A percentile compares a stretch with the other conserved stretches of the same genome.
phyloP scores from a whole-genome alignment of 2,888 invertebrate species.

The Eupithecia inturbata region DNA sequence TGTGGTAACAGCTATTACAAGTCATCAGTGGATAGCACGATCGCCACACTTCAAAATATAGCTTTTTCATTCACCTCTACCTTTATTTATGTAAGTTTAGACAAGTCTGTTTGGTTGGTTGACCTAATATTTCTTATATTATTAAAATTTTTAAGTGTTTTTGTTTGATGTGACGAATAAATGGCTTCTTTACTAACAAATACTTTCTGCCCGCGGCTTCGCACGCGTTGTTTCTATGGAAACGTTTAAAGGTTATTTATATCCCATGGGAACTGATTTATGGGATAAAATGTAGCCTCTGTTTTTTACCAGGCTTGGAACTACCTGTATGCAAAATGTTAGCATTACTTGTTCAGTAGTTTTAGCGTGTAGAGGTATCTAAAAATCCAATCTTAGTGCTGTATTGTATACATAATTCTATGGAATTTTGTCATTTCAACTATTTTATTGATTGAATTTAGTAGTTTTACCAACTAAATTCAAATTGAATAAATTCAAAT shows the following conservation, averaged over 20 bases:
- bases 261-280: background rate
- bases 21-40: slow-evolving; percentile 32
- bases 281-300: background rate
- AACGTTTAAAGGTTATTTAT: background rate
- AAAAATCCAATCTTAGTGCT: background rate
- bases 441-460: background rate
- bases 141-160: no score
- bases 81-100: background rate
- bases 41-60: slow-evolving; percentile 21
- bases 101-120: background rate
- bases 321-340: background rate
- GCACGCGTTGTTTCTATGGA: background rate
- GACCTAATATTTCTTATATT: no score
- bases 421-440: background rate
- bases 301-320: background rate
- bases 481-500: no score
- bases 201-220: background rate
- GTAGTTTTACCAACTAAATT: no score
- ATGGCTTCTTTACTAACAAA: background rate
- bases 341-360: background rate
- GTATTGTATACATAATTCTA: background rate
- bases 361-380: background rate
- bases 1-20: slow-evolving; percentile 31
- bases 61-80: background rate
- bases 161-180: background rate